Evolutionary conservation across 2,888 invertebrate species (phyloP).

Genomic region (Phalera bucephala): DNA sequence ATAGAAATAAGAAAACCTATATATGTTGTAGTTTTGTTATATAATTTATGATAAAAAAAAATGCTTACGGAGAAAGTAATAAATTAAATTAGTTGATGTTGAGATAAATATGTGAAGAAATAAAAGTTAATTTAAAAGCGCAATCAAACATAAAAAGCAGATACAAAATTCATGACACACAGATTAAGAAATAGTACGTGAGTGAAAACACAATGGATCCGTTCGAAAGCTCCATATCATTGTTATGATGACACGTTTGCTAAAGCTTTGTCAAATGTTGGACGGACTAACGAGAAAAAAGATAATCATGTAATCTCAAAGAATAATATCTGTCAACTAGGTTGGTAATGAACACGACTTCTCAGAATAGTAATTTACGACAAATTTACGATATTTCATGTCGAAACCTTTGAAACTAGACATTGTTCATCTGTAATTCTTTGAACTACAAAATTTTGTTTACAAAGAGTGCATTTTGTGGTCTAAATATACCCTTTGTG

Average conservation of each 20-base stretch:
- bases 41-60: too few relatives aligned
- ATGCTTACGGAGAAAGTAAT: too few relatives aligned
- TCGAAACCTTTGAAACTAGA: too few relatives aligned
- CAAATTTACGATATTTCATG: too few relatives aligned
- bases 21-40: too few relatives aligned
- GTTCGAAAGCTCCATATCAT: conserved; percentile 49
- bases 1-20: too few relatives aligned
- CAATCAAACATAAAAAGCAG: conserved; percentile 21
- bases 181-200: conserved; percentile 54
- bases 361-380: conserved; percentile 3
- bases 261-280: conserved; percentile 32
- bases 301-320: conserved; percentile 19
- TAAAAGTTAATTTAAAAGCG: conserved; percentile 9
- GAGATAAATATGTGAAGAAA: too few relatives aligned
- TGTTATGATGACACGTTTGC: conserved; percentile 43
- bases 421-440: too few relatives aligned
- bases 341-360: neutral
- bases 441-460: too few relatives aligned
- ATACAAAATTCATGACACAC: conserved; percentile 34
- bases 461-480: too few relatives aligned
- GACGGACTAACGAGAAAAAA: conserved; percentile 25
- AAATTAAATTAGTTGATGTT: too few relatives aligned
- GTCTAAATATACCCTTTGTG: too few relatives aligned
- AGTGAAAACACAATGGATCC: conserved; percentile 61
- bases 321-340: neutral